A percentile compares a stretch with the other conserved stretches of the same genome.
phyloP scores from a whole-genome alignment of 2,113 vertebrate genomes.

The Peromyscus leucopus region DNA sequence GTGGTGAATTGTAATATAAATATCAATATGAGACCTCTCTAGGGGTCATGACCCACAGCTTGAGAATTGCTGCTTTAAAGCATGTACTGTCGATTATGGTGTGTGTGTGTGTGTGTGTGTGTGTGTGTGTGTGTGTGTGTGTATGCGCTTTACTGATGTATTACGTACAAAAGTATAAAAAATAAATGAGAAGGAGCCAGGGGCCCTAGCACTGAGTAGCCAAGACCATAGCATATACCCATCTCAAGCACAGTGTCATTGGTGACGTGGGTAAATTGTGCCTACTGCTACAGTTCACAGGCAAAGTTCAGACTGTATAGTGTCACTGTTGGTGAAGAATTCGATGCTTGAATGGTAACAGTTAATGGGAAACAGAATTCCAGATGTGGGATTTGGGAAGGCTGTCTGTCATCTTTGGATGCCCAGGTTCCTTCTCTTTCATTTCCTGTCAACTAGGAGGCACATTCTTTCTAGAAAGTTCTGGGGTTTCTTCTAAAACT shows the following conservation, averaged over 20 bases:
- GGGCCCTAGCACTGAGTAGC: neutral
- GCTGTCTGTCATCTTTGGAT: no score
- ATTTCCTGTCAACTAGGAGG: neutral
- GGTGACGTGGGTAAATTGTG: neutral
- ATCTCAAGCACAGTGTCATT: no score
- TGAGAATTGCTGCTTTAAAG: neutral
- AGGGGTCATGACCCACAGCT: neutral
- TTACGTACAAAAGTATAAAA: neutral
- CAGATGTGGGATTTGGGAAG: neutral
- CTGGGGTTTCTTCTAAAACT: slow-evolving; percentile 24
- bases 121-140: neutral
- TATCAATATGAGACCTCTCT: neutral
- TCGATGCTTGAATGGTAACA: neutral
- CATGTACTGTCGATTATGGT: neutral
- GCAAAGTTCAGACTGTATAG: neutral
- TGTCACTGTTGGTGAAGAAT: neutral
- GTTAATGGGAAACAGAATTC: neutral
- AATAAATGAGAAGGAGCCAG: neutral
- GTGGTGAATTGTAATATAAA: neutral
- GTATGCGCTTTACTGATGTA: neutral
- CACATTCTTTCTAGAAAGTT: slow-evolving; percentile 16
- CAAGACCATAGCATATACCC: neutral
- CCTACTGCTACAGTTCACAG: no score
- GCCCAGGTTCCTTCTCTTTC: neutral
- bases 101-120: neutral